Base-by-base conservation (phyloP, 2,113 vertebrate genomes). In the Columbina picui region DNA sequence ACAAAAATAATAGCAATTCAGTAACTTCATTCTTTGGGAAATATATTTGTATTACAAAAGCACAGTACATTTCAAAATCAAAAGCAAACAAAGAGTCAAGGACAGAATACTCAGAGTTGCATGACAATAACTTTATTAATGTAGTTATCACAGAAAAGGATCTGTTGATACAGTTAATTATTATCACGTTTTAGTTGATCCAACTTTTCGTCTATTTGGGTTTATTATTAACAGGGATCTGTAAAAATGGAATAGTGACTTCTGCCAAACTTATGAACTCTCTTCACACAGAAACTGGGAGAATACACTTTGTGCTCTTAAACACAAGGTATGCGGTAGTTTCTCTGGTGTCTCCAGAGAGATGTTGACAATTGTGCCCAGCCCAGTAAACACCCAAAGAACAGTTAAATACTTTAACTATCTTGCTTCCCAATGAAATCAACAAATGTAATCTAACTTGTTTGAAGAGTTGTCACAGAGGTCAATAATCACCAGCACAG, bases 11-110 rank as follows among this genome's bases (percentile, higher is more conserved):
- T 22, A 86, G 26, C 29, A 70, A 39, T 87, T 90, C 67, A 93
- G 43, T 63, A 68, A 85, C 61, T 60, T 20, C 27, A 27, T 71
- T 77, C 79, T 73, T 90, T 83, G 75, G 63, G 49, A 93, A 93
- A 82, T 4, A 9, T 50, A 32, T 75, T 59, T 56, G 55, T 57
- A 34, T 89, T 93, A 60, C 26, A 63, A 89, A 86, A 89, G 10
- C 38, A 53, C 59, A 55, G n/a, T 65, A 36, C 38, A 7, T 90
- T 94, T 84, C 56, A 68, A 70, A 94, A 60, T 52, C 71, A 93
- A 94, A 94, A 93, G 43, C 53, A 97, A 95, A 89, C n/a, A 94
- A 73, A 29, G 20, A 92, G 7, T 57, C 23, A 79, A 87, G 60
- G 63, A 8, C 50, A 70, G 22, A 80, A 30, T 57, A 60, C 59